Evolutionary conservation across 2,888 invertebrate species (phyloP), one percentile per base, ranked within the genome.

Genomic region (Formica aserva): DNA sequence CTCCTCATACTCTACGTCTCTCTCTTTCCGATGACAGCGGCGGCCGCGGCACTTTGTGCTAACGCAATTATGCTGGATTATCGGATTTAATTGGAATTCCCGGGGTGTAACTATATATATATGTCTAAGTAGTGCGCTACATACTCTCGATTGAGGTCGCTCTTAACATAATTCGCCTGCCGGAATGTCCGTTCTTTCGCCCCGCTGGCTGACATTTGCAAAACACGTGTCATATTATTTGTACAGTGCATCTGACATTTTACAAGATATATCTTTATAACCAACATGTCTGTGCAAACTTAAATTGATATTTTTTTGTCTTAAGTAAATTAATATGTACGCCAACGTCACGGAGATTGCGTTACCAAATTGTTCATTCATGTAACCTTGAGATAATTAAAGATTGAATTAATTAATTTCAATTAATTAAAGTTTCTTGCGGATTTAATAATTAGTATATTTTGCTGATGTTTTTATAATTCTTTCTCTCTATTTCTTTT

Each of bases 41-140:
- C 45, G 45, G 45, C 5, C 18, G 18, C 41, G 26, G 29, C 41
- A 41, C 41, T 45, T 13, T 32, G 38, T n/a, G 32, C 55, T 77
- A 72, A 66, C 62, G 75, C 35, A 82, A 32, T 45, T 38, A 35
- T 26, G 18, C 26, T 75, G 67, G 41, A 81, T 83, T 81, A 67
- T 75, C 63, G 57, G 22, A 52, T 62, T 81, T 48, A 62, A 84
- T 86, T 83, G 74, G 72, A 66, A 86, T 84, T 77, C 45, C 63
- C 63, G 38, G 71, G 81, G 38, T 52, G 60, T 35, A 35, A 35
- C 32, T 35, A 67, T 60, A 67, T 69, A 38, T 78, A 78, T 78
- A 72, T 45, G 35, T 57, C 55, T 29, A 29, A 8, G 22, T 35
- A 22, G 38, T 52, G 65, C 52, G 55, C 57, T 18, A 26, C 6